Conservation (phyloP, 2,797 vertebrate species). For the Enteromius fasciolatus region DNA sequence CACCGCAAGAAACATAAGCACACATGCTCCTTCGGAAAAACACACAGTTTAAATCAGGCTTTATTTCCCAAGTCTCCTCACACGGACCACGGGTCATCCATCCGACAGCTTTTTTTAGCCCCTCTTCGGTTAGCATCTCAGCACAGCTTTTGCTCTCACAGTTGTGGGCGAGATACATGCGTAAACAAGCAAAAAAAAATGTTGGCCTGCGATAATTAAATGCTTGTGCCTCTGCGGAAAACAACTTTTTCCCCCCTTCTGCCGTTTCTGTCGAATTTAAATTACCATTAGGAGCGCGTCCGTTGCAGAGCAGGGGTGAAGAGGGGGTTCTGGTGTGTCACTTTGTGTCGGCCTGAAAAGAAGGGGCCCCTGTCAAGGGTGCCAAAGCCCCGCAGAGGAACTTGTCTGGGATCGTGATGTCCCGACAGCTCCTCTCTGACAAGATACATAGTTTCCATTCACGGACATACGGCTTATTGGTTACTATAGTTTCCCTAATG, state of each 20-base stretch:
- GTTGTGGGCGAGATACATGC: conserved; percentile 75
- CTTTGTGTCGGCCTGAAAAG: conserved; percentile 86
- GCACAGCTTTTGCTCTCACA: conserved; percentile 74
- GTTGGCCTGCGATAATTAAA: conserved; percentile 86
- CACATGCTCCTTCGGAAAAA: conserved; percentile 64
- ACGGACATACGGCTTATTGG: conserved; percentile 96
- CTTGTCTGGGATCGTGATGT: conserved; percentile 90
- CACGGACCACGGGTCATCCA: conserved; percentile 34
- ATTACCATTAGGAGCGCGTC: conserved; percentile 48
- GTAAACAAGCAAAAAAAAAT: conserved; percentile 72
- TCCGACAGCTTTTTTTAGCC: conserved; percentile 63
- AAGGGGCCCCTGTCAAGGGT: conserved; percentile 85
- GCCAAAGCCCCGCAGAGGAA: conserved; percentile 91
- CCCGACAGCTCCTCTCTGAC: conserved; percentile 91
- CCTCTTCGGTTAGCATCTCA: conserved; percentile 72
- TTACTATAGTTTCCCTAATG: conserved; percentile 99
- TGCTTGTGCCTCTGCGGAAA: conserved; percentile 85
- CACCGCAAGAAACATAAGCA: conserved; percentile 64
- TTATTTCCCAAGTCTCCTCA: conserved; percentile 74
- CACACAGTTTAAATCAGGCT: conserved; percentile 65
- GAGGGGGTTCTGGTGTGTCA: conserved; percentile 74
- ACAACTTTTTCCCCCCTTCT: conserved; percentile 79
- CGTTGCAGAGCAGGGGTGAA: conserved; percentile 36
- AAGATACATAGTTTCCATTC: conserved; percentile 99
- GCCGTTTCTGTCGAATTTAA: conserved; percentile 36